Evolutionary conservation across 2,888 invertebrate species (phyloP), one percentile per base, ranked within the genome.

Genomic region (Megamerina dolium): DNA sequence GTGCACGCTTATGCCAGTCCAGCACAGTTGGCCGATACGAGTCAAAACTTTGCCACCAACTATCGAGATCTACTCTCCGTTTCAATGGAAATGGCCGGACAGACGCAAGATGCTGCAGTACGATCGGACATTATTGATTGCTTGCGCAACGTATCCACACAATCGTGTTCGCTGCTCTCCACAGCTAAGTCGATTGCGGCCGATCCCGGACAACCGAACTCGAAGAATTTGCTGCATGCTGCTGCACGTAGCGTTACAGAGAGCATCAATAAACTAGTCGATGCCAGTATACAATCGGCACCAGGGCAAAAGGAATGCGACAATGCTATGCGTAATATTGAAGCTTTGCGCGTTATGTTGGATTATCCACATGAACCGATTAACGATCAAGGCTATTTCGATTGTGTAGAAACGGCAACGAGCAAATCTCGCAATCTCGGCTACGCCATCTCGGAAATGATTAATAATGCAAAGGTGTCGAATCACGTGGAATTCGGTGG

Each of bases 301-400:
- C 95, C 96, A 0, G 94, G 96, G 0, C 94, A 95, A 74, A 91
- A 89, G 68, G 96, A 97, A 65, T 97, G 97, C 72, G 93, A 92
- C 65, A 94, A 89, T 54, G 95, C 96, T 1, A 84, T 96, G 41
- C 77, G 95, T 51, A 88, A 89, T 67, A 93, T 97, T 46, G 86
- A 89, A 70, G 84, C 88, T 43, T 81, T 89, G 69, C 79, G 84
- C 16, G 84, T 87, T 2, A 75, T 94, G 48, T 75, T 97, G 37
- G 85, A 87, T 55, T 83, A 87, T 63, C 91, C 94, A 14, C 80
- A 81, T 37, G 90, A 95, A 67, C 92, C 95, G 0, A 79, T 95
- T 55, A 87, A 81, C 57, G 91, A 91, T 53, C 80, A 82, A 43
- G 85, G 88, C 0, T 97, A 96, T 75, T 95, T 88, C 71, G 94